Conservation (phyloP, 2,113 vertebrate genomes). For the Saccopteryx bilineata region DNA sequence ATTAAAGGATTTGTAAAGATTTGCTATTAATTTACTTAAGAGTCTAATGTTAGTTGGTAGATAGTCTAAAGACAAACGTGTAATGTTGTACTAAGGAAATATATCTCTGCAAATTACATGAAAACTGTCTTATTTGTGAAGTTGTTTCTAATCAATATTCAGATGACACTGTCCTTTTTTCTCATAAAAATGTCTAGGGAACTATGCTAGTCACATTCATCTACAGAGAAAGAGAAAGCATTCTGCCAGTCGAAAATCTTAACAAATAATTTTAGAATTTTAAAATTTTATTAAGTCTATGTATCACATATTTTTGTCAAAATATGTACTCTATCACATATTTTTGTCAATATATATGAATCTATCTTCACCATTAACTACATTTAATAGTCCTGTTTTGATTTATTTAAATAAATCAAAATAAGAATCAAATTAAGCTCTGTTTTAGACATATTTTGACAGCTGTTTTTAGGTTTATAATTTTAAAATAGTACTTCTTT, state of each 20-base stretch:
- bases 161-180: background rate
- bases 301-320: constrained; percentile 45
- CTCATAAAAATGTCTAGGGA: background rate
- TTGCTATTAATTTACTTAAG: background rate
- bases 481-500: constrained; percentile 49
- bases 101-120: background rate
- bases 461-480: constrained; percentile 51
- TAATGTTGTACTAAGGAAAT: background rate
- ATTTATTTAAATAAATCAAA: constrained; percentile 68
- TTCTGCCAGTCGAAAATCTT: constrained; percentile 33
- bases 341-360: constrained; percentile 62
- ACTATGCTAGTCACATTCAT: background rate
- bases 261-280: constrained; percentile 59
- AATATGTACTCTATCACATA: constrained; percentile 7
- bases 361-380: constrained; percentile 54
- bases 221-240: background rate
- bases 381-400: constrained; percentile 62
- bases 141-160: constrained; percentile 12
- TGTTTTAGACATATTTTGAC: constrained; percentile 60
- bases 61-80: background rate
- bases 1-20: background rate
- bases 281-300: constrained; percentile 6
- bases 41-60: background rate
- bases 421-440: constrained; percentile 56
- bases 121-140: constrained; percentile 14